A percentile compares a stretch with the other conserved stretches of the same genome.
phyloP scores from a whole-genome alignment of 2,113 vertebrate genomes.

The Neodontobutis hainanensis region DNA sequence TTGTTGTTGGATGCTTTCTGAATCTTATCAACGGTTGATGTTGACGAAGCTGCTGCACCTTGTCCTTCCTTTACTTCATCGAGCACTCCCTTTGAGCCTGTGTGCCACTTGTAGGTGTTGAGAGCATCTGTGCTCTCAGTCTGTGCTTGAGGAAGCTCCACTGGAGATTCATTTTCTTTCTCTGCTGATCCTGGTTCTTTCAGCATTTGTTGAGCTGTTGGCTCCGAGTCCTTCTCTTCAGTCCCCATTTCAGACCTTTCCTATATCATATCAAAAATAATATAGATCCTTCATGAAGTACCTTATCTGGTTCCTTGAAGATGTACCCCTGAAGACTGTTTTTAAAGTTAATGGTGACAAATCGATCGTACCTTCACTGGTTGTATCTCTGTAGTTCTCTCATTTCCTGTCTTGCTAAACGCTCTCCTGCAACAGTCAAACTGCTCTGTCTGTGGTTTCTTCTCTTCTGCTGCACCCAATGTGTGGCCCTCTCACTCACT shows the following conservation, averaged over 20 bases:
- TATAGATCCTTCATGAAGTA: neutral
- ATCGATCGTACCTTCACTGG: neutral
- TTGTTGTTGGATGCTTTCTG: constrained; percentile 73
- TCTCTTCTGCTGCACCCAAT: constrained; percentile 16
- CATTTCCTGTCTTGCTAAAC: constrained; percentile 67
- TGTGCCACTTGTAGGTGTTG: constrained; percentile 80
- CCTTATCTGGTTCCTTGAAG: neutral
- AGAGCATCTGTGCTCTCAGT: constrained; percentile 61
- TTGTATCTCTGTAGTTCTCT: constrained; percentile 30
- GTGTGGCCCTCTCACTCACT: neutral
- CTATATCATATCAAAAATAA: neutral
- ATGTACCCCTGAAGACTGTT: neutral
- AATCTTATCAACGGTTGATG: constrained; percentile 50
- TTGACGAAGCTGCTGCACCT: constrained; percentile 13
- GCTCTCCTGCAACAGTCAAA: constrained; percentile 27
- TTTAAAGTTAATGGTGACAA: neutral
- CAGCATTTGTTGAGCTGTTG: constrained; percentile 37
- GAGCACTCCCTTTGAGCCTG: constrained; percentile 55
- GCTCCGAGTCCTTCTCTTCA: constrained; percentile 66
- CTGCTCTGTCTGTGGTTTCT: constrained; percentile 40
- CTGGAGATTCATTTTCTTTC: constrained; percentile 50
- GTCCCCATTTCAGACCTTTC: constrained; percentile 68
- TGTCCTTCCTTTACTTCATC: constrained; percentile 43
- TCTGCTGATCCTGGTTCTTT: constrained; percentile 51
- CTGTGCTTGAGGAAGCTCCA: constrained; percentile 33